These are phyloP conservation scores for Acanthochromis polyacanthus DNA, from an alignment of 2,113 vertebrate genomes.

Conservation along the genomic window DNA sequence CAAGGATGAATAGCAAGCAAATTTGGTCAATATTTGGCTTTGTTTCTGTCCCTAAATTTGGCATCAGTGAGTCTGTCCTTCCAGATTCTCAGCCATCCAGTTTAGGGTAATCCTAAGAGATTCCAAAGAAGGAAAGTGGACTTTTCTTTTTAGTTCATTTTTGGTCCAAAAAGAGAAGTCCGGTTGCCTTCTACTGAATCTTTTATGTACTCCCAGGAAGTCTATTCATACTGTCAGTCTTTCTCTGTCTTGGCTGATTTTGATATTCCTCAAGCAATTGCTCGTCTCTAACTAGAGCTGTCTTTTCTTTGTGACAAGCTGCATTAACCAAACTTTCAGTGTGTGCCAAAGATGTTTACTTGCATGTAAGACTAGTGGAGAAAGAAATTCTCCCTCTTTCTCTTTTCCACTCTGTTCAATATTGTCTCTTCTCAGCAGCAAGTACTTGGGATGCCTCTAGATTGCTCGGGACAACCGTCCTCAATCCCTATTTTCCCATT, in stretches of 20 bases:
- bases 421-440: constrained; percentile 17
- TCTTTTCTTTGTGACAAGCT: not conserved
- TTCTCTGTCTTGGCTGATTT: constrained; percentile 6
- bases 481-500: constrained; percentile 18
- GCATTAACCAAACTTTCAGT: not conserved
- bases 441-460: constrained; percentile 32
- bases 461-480: constrained; percentile 40
- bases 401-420: constrained; percentile 11
- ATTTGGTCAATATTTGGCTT: constrained; percentile 13
- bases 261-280: not conserved
- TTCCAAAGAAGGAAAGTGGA: no score
- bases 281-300: not conserved
- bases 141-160: no score
- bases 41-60: constrained; percentile 37
- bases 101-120: no score
- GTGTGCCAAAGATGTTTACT: not conserved
- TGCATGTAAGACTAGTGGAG: not conserved
- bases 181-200: no score
- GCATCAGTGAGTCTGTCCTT: not conserved
- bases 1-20: constrained; percentile 16
- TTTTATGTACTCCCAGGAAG: not conserved
- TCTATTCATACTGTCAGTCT: not conserved
- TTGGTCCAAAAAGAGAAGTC: no score
- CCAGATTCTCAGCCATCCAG: no score
- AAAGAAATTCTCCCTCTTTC: not conserved